These are phyloP conservation scores for Nomada ruficornis DNA, from an alignment of 2,888 invertebrate genomes.

Conservation along the genomic window DNA sequence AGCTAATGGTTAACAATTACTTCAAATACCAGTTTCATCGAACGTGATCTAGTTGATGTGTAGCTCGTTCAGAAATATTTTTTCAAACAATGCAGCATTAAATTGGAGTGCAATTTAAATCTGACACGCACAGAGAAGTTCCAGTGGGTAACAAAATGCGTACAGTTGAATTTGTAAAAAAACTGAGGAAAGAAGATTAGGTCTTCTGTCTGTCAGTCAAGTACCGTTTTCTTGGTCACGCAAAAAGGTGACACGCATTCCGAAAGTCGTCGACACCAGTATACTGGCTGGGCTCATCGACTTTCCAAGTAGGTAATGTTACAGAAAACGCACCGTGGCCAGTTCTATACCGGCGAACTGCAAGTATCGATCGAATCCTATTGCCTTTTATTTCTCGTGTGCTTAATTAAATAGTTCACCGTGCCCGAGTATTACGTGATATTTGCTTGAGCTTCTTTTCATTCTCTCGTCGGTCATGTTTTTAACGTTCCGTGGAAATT, in stretches of 20 bases:
- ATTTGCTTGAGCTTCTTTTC: too few species aligned
- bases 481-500: too few species aligned
- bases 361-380: not conserved
- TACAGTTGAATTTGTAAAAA: not conserved
- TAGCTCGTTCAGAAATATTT: not conserved
- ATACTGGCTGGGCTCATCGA: slow-evolving; percentile 64
- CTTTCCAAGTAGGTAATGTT: slow-evolving; percentile 38
- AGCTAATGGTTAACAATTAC: too few species aligned
- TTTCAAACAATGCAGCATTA: not conserved
- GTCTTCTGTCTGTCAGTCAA: slow-evolving; percentile 51
- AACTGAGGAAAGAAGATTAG: slow-evolving; percentile 25
- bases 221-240: slow-evolving; percentile 68
- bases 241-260: slow-evolving; percentile 76
- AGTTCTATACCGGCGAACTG: not conserved
- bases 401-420: not conserved
- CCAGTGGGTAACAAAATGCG: not conserved
- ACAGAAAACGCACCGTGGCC: not conserved
- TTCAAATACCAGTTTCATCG: not conserved
- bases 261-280: slow-evolving; percentile 61
- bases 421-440: too few species aligned
- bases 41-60: not conserved
- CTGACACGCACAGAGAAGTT: not conserved
- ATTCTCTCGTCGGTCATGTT: too few species aligned
- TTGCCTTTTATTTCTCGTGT: not conserved
- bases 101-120: slow-evolving; percentile 8